Base-by-base conservation (phyloP, 64 coral and sea anemone species). In the Stichodactyla helianthus region DNA sequence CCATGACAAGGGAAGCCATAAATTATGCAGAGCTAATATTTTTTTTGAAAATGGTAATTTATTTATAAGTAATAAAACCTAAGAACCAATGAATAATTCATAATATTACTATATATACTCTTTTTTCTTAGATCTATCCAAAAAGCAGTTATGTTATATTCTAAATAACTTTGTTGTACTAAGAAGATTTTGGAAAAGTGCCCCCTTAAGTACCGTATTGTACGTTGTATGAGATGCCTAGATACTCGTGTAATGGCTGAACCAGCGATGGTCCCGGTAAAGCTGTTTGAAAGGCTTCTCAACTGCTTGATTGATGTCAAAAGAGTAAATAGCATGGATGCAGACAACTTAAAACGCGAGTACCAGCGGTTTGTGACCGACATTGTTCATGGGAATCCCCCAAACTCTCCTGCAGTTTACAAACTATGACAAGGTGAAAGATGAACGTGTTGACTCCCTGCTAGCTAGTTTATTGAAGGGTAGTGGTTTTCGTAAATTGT, bases 241-340 rank as follows among this genome's bases (percentile, higher is more conserved):
- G 92, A 89, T 82, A 87, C 87, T 58, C 88, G 71, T 35, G 84
- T 93, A 52, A 89, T 93, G 59, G 88, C 68, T 53, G 87, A 83
- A 14, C 58, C 87, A 81, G 79, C 62, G 17, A 86, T 16, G 16
- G 77, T 59, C 26, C 83, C 87, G 27, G 74, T 83, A 10, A 89
- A 93, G 27, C 84, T 93, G 31, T 93, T 89, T 93, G 92, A 82
- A 83, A 61, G 92, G 67, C 85, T 93, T 54, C 56, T 89, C 26
- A 87, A 81, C 51, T 87, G 76, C 78, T 86, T 93, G 17, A 85
- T 93, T 53, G 88, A 89, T 89, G 77, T 74, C 11, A 81, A 89
- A 50, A 59, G 92, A 82, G 82, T 93, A 55, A 74, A 26, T 10
- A 84, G 1, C 28, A 44, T 27, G 57, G 85, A 92, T 54, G 86